Percentiles rank a stretch among this genome's conserved stretches.
Conservation (phyloP, 2,113 vertebrate species). For the Turdus rufiventris region DNA sequence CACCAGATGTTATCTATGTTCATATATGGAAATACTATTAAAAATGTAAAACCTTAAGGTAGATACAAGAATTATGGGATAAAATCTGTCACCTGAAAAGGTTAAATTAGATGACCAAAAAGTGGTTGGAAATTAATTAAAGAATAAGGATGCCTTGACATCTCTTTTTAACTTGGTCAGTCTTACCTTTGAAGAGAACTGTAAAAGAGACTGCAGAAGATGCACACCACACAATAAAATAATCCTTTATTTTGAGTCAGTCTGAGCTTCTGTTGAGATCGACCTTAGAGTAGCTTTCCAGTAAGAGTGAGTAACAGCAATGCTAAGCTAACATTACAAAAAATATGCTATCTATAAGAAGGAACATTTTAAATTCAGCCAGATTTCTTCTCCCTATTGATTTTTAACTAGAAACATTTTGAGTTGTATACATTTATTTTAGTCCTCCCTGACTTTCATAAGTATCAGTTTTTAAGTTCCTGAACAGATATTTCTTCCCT, state of each 20-base stretch:
- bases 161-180: neutral
- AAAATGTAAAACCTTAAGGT: neutral
- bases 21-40: neutral
- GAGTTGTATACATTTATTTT: neutral
- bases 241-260: neutral
- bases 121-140: neutral
- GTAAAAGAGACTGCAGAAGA: neutral
- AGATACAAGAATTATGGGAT: neutral
- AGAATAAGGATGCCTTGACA: neutral
- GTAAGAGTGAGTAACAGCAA: neutral
- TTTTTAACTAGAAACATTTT: neutral
- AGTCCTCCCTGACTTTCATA: neutral
- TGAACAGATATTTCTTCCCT: neutral
- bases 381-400: neutral
- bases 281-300: neutral
- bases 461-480: neutral
- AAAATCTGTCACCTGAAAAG: neutral
- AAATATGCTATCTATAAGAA: neutral
- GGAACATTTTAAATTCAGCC: neutral
- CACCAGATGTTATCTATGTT: neutral
- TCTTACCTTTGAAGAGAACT: neutral
- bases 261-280: neutral
- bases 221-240: neutral
- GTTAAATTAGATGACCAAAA: neutral
- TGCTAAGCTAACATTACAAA: neutral